Evolutionary conservation across 2,888 invertebrate species (phyloP), one percentile per base, ranked within the genome.

Genomic region (Drosophila crucigera): DNA sequence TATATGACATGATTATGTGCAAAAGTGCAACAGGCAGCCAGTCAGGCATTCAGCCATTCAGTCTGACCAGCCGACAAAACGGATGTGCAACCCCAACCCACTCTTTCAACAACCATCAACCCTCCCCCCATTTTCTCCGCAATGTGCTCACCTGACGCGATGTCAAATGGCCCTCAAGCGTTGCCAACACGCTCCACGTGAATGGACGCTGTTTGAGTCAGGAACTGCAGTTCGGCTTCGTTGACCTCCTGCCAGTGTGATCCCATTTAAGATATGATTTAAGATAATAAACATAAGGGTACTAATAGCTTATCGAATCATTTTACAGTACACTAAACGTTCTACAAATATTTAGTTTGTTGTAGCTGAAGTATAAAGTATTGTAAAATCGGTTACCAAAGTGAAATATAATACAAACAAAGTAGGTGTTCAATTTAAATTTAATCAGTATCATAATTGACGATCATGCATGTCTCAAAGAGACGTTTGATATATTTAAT

Each of bases 1-100:
- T 82, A 89, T 89, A 75, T 88, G 91, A 88, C 90, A 91, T 91
- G 90, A 88, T 91, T 88, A 91, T 91, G 88, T 88, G 91, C 76
- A 79, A 81, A 83, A 79, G 89, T 90, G 85, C 85, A 86, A 90
- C 85, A 86, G 84, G 90, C 85, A 76, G 70, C 37, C 84, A 67
- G 43, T 39, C 72, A 49, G 50, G 6, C 55, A 60, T 64, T 22
- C 78, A 64, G 31, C 50, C 56, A 49, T 37, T 10, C 59, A 59
- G 53, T 30, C 60, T 55, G 65, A 49, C 50, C 56, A 25, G 33
- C 56, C 56, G 25, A 37, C 49, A 22, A 37, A 60, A 66, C 43
- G 61, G 58, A 52, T 31, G 19, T 43, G 59, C n/a, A 64, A 49
- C 53, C n/a, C 58, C 19, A 39, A 30, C 43, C 28, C 39, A 28